Evolutionary conservation across 2,797 vertebrate genomes (phyloP).

Genomic region (Parauchenoglanis punctatus): DNA sequence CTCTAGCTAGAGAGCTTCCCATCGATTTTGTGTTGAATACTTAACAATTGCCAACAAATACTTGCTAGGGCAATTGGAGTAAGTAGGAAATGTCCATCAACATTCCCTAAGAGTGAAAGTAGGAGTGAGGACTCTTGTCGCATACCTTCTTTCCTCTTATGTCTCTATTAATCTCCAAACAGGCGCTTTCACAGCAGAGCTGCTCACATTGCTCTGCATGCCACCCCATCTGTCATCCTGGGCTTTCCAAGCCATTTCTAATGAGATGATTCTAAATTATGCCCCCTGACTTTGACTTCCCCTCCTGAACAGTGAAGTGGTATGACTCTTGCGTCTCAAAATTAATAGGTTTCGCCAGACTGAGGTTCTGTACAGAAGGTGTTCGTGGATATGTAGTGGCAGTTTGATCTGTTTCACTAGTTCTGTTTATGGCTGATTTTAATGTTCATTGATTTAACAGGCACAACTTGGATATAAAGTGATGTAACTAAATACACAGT

Average conservation of each 20-base stretch:
- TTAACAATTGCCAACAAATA: background rate
- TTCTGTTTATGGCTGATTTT: constrained; percentile 14
- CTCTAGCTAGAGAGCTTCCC: background rate
- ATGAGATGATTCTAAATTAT: constrained; percentile 48
- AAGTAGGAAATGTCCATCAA: background rate
- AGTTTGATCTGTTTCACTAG: constrained; percentile 48
- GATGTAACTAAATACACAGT: background rate
- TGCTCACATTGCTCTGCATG: constrained; percentile 36
- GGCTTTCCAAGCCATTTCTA: constrained; percentile 42
- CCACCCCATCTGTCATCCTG: constrained; percentile 53
- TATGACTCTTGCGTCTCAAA: constrained; percentile 43
- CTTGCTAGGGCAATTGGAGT: background rate
- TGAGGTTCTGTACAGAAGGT: constrained; percentile 28
- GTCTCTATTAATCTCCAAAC: constrained; percentile 42
- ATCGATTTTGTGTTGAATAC: background rate
- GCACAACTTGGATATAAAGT: too few relatives aligned
- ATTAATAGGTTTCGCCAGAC: constrained; percentile 38
- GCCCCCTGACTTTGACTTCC: constrained; percentile 36
- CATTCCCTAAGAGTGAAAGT: background rate
- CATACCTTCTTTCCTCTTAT: constrained; percentile 31
- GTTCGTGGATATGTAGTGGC: constrained; percentile 45
- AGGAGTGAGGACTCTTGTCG: constrained; percentile 16
- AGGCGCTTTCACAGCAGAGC: constrained; percentile 41
- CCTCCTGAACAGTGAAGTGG: constrained; percentile 44
- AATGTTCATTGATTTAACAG: constrained; percentile 11